Conservation (phyloP, 2,888 invertebrate genomes). For the Parapristionchus giblindavisi region DNA sequence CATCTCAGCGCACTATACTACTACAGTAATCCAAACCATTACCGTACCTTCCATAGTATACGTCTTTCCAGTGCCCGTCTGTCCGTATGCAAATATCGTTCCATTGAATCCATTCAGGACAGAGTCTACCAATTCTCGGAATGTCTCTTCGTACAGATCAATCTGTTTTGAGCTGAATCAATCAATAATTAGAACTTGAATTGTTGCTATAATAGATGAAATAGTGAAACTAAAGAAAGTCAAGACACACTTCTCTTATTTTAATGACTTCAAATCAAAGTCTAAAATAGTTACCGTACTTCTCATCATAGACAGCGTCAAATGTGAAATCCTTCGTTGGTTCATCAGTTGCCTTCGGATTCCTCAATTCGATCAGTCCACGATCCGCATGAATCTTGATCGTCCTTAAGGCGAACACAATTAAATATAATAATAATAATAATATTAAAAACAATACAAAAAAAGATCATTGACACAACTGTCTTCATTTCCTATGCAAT, state of each 20-base stretch:
- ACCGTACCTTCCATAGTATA: constrained; percentile 78
- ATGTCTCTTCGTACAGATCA: constrained; percentile 93
- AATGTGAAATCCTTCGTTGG: constrained; percentile 88
- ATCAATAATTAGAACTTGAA: no score
- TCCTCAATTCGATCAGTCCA: constrained; percentile 88
- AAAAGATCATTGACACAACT: no score
- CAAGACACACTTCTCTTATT: no score
- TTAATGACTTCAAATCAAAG: not conserved
- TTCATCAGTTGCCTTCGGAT: constrained; percentile 79
- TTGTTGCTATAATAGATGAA: no score
- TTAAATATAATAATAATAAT: no score
- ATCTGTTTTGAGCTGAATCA: constrained; percentile 82
- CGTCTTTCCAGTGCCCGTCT: constrained; percentile 90
- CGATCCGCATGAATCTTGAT: constrained; percentile 86
- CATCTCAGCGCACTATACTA: not conserved
- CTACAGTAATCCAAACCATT: not conserved
- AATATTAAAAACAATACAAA: no score
- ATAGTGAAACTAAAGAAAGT: no score
- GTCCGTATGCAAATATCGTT: constrained; percentile 98
- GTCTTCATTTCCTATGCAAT: no score
- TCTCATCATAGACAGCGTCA: constrained; percentile 93
- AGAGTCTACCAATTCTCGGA: constrained; percentile 90
- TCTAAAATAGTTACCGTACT: constrained; percentile 72
- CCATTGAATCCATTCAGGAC: constrained; percentile 98
- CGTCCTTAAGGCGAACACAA: no score